Percentiles rank a stretch among this genome's conserved stretches.
phyloP scores from a whole-genome alignment of 2,113 vertebrate genomes.

The Callipepla squamata region DNA sequence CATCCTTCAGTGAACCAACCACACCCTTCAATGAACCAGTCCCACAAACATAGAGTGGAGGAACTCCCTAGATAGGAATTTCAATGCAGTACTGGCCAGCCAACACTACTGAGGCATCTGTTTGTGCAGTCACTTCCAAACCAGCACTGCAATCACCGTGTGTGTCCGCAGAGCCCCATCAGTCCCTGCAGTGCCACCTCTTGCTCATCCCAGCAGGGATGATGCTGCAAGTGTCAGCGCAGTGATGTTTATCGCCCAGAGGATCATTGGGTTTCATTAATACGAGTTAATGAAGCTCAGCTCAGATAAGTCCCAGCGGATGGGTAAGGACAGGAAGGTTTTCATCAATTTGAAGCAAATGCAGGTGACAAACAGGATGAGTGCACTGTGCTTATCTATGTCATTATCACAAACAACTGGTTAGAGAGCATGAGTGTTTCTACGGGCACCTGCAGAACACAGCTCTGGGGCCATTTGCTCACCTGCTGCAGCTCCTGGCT shows the following conservation, averaged over 20 bases:
- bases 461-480: background rate
- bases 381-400: background rate
- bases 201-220: background rate
- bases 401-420: background rate
- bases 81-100: background rate
- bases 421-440: no score
- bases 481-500: background rate
- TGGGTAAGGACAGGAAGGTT: background rate
- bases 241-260: background rate
- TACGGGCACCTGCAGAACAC: background rate
- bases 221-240: background rate
- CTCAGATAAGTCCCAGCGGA: fast-evolving
- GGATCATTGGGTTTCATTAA: background rate
- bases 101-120: background rate
- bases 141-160: fast-evolving
- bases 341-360: background rate
- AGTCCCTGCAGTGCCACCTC: background rate
- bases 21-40: background rate
- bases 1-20: no score
- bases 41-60: background rate
- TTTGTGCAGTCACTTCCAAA: background rate
- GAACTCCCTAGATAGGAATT: slow-evolving; percentile 42
- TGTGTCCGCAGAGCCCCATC: background rate
- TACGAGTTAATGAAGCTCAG: background rate
- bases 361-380: background rate